Evolutionary conservation across 2,888 invertebrate genomes (phyloP), one percentile per base, ranked within the genome.

Genomic region (Melieria crassipennis): DNA sequence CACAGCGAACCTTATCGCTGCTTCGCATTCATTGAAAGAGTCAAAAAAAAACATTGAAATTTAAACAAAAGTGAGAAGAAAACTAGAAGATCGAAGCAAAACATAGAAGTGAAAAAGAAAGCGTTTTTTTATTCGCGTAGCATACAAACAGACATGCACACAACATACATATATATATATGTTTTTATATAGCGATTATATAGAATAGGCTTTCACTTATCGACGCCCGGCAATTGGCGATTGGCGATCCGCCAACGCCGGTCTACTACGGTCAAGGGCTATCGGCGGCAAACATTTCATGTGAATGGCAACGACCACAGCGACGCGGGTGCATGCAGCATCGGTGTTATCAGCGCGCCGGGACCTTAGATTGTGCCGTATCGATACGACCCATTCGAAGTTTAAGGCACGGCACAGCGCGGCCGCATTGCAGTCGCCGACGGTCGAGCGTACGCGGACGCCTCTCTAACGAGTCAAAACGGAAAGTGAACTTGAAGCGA

Each of bases 221-320:
- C 56, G 30, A 13, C 7, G 7, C 9, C 30, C 13, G 4, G 13
- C 13, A 56, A 56, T 16, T 16, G 56, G 13, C 7, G n/a, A 16
- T 56, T 30, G 7, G 16, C 30, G 1, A 56, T 56, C 4, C 7
- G n/a, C 5, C 42, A 43, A 30, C 60, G 43, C 13, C 7, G 42
- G 1, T 11, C 30, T 7, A 60, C n/a, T 30, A 60, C 7, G 55
- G 45, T 68, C 68, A 68, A 61, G 61, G 61, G 68, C 46, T 68
- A 68, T 68, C 68, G 45, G n/a, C 30, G 47, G 16, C 68, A 68
- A 68, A 68, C 68, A 68, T 68, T 61, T 68, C 43, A 48, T 60
- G 48, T 60, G 43, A 57, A 57, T 50, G 48, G 7, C 47, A 47
- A 16, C 47, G 30, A 48, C 10, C 55, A 60, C 42, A 67, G 30